Evolutionary conservation across 1,140 invertebrate genomes (phyloP), one percentile per base, ranked within the genome.

Genomic region (Euglossa dilemma): DNA sequence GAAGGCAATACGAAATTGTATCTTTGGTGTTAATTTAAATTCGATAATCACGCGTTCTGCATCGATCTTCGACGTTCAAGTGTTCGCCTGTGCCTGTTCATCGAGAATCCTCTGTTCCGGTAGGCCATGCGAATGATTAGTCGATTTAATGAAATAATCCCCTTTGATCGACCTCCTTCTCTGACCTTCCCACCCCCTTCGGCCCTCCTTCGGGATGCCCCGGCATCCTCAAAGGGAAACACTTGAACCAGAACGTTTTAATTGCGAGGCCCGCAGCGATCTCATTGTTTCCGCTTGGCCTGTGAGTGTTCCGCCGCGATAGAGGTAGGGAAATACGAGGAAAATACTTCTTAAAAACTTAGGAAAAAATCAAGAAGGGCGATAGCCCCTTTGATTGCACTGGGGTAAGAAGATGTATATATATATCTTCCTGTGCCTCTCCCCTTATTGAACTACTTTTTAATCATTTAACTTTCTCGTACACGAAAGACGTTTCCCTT

Each of bases 201-300:
- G 86, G 87, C 82, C 83, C 81, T 88, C 84, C 87, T 85, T 77
- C 80, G 89, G 89, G 87, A 90, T 90, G 86, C 90, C 82, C 87
- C 77, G 85, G 88, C 89, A 90, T 91, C 90, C 83, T 88, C 91
- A 91, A 93, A 93, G 92, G 88, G 90, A 89, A 93, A 91, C 90
- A 93, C 91, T 93, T 92, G 91, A 92, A 90, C 89, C 92, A 93
- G 92, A 93, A 94, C 91, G 91, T 93, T 94, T 94, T 94, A 94
- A 94, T 94, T 94, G 92, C 91, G 80, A 92, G 81, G 85, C 84
- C 90, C 87, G 87, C 89, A 84, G 89, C 84, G 70, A 92, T 89
- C 90, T 91, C 90, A 90, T 93, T 92, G 92, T 93, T 93, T 93
- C 92, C 92, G 83, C 91, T 91, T 85, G 88, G 91, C 83, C 91